Percentiles rank a stretch among this genome's conserved stretches.
phyloP scores from a whole-genome alignment of 2,888 invertebrate genomes.

The Holacanthella duospinosa region DNA sequence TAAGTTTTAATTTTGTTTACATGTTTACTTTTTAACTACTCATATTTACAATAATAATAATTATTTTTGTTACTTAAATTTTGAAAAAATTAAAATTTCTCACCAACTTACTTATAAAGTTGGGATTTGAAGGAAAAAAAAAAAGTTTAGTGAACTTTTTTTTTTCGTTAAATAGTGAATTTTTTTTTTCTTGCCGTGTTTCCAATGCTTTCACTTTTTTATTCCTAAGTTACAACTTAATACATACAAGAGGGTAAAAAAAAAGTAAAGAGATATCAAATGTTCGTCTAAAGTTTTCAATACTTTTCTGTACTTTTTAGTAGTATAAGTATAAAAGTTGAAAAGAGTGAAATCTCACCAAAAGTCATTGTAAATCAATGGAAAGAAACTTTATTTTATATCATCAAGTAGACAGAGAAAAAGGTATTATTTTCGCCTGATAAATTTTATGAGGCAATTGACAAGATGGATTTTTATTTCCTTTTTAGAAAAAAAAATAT shows the following conservation, averaged over 20 bases:
- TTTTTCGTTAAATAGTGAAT: no score
- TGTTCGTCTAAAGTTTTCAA: not conserved
- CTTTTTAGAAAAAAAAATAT: not conserved
- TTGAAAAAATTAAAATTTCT: no score
- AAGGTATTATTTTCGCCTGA: constrained; percentile 19
- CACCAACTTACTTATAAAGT: no score
- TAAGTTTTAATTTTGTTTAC: no score
- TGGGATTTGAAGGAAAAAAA: not conserved
- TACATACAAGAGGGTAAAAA: not conserved
- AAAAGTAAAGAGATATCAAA: not conserved
- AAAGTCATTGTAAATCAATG: not conserved
- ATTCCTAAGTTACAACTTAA: no score
- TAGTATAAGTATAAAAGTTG: not conserved
- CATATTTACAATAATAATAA: no score
- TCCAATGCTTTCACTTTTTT: no score
- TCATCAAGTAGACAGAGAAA: not conserved
- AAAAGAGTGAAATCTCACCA: not conserved
- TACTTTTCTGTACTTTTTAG: not conserved
- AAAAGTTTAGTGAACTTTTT: no score
- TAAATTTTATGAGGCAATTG: constrained; percentile 18
- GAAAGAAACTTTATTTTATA: not conserved
- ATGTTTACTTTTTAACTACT: no score
- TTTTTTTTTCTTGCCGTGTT: no score
- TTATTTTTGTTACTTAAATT: no score
- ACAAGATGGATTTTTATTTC: constrained; percentile 4